phyloP scores from a whole-genome alignment of 1,140 invertebrate genomes.

The Drosophila erecta region DNA sequence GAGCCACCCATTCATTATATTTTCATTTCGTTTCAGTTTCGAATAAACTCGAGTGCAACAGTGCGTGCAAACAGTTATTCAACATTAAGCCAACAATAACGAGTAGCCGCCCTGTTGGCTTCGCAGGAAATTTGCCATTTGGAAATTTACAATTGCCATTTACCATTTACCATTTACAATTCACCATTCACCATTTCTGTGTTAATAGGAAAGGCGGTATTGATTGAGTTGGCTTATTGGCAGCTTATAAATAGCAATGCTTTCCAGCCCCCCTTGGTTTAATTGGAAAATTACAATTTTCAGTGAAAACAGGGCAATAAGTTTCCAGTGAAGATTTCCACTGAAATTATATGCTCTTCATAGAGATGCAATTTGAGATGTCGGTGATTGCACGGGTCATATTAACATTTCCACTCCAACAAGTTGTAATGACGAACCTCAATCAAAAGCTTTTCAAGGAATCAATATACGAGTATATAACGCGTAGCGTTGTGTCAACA shows the following conservation, averaged over 20 bases:
- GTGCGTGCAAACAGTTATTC: conserved; percentile 40
- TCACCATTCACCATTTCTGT: conserved; percentile 20
- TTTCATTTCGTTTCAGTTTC: conserved; percentile 38
- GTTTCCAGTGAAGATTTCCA: background rate
- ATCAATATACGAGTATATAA: background rate
- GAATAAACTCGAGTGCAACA: conserved; percentile 40
- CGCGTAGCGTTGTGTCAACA: background rate
- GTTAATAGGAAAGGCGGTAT: conserved; percentile 28
- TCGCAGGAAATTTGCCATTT: conserved; percentile 25
- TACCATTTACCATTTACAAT: conserved; percentile 6
- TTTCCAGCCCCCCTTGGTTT: background rate
- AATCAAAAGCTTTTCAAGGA: background rate
- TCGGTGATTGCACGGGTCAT: too few relatives aligned
- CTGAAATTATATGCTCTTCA: background rate
- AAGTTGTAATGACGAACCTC: background rate
- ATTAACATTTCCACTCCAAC: too few relatives aligned
- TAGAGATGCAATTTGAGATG: background rate
- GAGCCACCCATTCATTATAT: conserved; percentile 22
- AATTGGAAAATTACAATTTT: conserved; percentile 25
- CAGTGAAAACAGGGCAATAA: background rate
- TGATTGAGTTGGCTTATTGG: conserved; percentile 19
- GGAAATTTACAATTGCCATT: too few relatives aligned
- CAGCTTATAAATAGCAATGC: conserved; percentile 29
- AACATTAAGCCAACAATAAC: conserved; percentile 35
- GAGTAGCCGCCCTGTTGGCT: conserved; percentile 26